phyloP scores from a whole-genome alignment of 1,140 invertebrate genomes.

The Oryctes rhinoceros region DNA sequence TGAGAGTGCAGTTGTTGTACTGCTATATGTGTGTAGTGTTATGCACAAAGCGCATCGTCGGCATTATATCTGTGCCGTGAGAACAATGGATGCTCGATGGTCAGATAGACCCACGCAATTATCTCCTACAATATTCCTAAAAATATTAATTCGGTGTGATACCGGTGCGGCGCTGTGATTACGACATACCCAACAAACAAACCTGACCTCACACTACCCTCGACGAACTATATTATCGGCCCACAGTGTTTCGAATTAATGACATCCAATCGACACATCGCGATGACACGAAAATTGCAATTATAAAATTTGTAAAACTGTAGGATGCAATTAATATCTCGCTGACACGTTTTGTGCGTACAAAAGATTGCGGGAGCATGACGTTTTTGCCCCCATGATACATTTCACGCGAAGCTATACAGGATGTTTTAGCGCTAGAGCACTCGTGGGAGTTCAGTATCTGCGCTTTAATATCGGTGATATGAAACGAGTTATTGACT shows the following conservation, averaged over 20 bases:
- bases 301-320: constrained; percentile 55
- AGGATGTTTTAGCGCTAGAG: neutral
- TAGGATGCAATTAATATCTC: constrained; percentile 52
- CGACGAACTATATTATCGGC: neutral
- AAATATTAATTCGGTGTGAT: constrained; percentile 51
- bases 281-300: constrained; percentile 50
- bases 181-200: constrained; percentile 35
- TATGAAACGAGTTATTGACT: neutral
- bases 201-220: neutral
- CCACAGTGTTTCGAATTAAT: constrained; percentile 31
- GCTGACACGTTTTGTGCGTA: constrained; percentile 35
- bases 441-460: too few relatives aligned
- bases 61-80: constrained; percentile 46
- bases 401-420: neutral
- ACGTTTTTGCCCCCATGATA: neutral
- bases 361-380: constrained; percentile 4
- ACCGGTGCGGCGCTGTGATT: constrained; percentile 10
- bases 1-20: constrained; percentile 38
- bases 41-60: constrained; percentile 44
- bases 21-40: constrained; percentile 18
- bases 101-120: constrained; percentile 54
- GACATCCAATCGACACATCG: constrained; percentile 41
- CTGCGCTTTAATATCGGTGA: too few relatives aligned
- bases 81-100: constrained; percentile 50
- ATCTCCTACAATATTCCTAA: constrained; percentile 51